A percentile compares a stretch with the other conserved stretches of the same genome.
Conservation (phyloP, 2,797 vertebrate genomes). For the Rhynchotus rufescens region DNA sequence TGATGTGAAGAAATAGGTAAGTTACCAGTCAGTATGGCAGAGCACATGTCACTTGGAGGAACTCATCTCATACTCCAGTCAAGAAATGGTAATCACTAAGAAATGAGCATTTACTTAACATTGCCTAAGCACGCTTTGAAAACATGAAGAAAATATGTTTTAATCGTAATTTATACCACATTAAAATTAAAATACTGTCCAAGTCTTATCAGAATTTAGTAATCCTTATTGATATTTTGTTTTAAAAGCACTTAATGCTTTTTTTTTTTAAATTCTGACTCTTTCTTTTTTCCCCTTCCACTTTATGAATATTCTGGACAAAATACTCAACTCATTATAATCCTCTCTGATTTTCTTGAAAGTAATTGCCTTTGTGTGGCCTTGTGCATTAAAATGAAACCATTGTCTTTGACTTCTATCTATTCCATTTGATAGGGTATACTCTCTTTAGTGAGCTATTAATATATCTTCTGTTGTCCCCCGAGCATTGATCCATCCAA, state of each 20-base stretch:
- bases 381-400: background rate
- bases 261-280: background rate
- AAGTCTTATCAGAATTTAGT: background rate
- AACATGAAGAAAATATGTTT: background rate
- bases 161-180: background rate
- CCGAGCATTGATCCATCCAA: background rate
- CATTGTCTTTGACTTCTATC: background rate
- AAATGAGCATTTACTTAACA: background rate
- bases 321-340: background rate
- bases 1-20: background rate
- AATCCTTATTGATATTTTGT: background rate
- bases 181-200: background rate
- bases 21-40: background rate
- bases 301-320: background rate
- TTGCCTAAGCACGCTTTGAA: background rate
- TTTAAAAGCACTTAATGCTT: fast-evolving
- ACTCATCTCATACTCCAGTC: fast-evolving
- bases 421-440: background rate
- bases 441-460: background rate
- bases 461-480: background rate
- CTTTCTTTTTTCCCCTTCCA: background rate
- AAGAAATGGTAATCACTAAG: background rate
- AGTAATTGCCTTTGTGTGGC: background rate
- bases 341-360: background rate
- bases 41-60: fast-evolving